Conservation (phyloP, 2,797 vertebrate species). For the Myiotriccus ornatus region DNA sequence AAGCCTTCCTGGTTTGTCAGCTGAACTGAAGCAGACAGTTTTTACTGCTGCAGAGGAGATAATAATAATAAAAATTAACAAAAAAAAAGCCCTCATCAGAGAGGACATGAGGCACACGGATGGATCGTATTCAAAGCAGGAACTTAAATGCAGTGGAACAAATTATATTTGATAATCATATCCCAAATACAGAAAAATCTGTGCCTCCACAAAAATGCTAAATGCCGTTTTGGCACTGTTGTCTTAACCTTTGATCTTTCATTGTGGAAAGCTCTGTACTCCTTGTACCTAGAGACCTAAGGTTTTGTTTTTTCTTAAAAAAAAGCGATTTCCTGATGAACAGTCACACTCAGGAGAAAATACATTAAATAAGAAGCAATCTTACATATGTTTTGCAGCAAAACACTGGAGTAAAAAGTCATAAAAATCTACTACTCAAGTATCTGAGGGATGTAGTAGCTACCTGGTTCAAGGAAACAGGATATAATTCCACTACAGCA, state of each 20-base stretch:
- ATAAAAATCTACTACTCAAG: neutral
- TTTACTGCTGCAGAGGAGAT: neutral
- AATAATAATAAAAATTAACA: neutral
- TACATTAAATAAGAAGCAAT: neutral
- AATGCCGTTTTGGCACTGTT: neutral
- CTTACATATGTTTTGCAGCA: neutral
- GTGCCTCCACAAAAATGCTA: neutral
- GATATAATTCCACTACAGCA: neutral
- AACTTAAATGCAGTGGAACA: neutral
- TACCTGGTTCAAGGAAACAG: neutral
- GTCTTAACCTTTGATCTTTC: neutral
- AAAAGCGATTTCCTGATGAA: neutral
- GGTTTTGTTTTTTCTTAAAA: neutral
- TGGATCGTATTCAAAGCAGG: neutral
- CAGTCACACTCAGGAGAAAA: accelerated
- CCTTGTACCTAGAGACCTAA: neutral
- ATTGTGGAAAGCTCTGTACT: neutral
- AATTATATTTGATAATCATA: neutral
- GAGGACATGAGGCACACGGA: neutral
- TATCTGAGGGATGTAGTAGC: neutral
- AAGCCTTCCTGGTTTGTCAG: constrained; percentile 9
- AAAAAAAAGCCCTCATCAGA: accelerated
- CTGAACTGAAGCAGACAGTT: neutral
- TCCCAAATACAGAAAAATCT: neutral
- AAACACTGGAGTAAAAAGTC: neutral